A percentile compares a stretch with the other conserved stretches of the same genome.
phyloP scores from a whole-genome alignment of 1,140 invertebrate species.

The Drosophila nebulosa region DNA sequence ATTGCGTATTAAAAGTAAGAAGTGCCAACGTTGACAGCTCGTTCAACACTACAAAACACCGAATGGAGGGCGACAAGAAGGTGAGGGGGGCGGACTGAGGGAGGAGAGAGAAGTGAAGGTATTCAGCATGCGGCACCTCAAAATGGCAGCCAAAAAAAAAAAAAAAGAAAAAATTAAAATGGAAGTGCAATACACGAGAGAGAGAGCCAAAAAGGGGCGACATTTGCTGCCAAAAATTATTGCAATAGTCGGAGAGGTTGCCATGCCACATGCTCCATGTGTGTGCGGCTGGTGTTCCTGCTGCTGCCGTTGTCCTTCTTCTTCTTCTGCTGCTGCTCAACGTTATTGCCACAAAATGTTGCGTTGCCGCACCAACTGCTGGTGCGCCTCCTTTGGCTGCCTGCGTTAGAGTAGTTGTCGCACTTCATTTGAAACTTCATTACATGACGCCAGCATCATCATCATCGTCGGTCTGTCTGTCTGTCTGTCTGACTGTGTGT shows the following conservation, averaged over 20 bases:
- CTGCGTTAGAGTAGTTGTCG: slow-evolving; percentile 66
- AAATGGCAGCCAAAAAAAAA: slow-evolving; percentile 1
- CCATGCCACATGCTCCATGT: slow-evolving; percentile 38
- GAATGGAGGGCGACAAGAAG: no score
- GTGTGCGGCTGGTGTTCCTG: slow-evolving; percentile 14
- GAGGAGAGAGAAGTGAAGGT: slow-evolving; percentile 11
- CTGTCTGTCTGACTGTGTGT: neutral
- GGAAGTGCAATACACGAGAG: slow-evolving; percentile 9
- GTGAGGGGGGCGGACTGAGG: no score
- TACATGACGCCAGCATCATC: slow-evolving; percentile 42
- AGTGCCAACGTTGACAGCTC: slow-evolving; percentile 54
- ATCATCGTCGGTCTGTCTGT: neutral
- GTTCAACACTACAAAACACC: slow-evolving; percentile 35
- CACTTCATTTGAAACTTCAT: slow-evolving; percentile 78
- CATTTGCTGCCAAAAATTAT: slow-evolving; percentile 71
- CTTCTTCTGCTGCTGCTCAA: slow-evolving; percentile 28
- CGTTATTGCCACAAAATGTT: slow-evolving; percentile 74
- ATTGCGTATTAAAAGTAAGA: slow-evolving; percentile 24
- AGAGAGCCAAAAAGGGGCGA: slow-evolving; percentile 11
- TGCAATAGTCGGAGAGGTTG: slow-evolving; percentile 47
- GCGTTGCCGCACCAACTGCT: slow-evolving; percentile 50
- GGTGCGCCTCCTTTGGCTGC: slow-evolving; percentile 20
- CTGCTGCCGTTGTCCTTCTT: neutral
- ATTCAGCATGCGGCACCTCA: slow-evolving; percentile 17
- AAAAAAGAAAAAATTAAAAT: no score